Evolutionary conservation across 2,888 invertebrate species (phyloP), one percentile per base, ranked within the genome.

Genomic region (Cryptosula pallasiana): DNA sequence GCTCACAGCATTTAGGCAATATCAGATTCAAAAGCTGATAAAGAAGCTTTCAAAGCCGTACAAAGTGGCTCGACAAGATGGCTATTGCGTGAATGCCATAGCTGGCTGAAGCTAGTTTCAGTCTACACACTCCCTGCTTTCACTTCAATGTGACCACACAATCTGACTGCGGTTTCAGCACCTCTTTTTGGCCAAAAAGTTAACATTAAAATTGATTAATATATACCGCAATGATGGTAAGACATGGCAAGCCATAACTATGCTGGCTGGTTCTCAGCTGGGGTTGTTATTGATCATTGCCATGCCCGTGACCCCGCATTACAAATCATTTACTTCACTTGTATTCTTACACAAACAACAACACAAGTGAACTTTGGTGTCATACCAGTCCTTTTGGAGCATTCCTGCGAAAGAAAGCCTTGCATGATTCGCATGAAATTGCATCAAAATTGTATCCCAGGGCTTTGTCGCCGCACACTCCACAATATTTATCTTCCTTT

Each of bases 381-480:
- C 82, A 78, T 77, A 84, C 84, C 80, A 84, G 77, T 73, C 84
- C 82, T 77, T 84, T 84, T 23, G 83, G 83, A 23, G 84, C 84
- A 80, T 84, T 84, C 73, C 84, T 72, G 72, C 84, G 76, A 78
- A 84, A 84, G 80, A 84, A 84, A 9, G 84, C 84, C 77, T 84
- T 84, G 76, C 84, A 84, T 0, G 83, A 83, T 77, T 84, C 84
- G 75, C 84, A 84, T n/a, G 83, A 84, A 72, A 84, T 83, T 78
- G 84, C 84, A 77, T 84, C 84, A 73, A 84, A 84, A 78, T 84
- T 84, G 78, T 83, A 84, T 35, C 84, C 84, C 25, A 84, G 80
- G 3, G 84, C 84, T 35, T 82, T 75, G 75, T 84, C 84, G 1
- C 84, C 84, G 72, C 84, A 84, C 58, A 84, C 83, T 0, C 84